phyloP scores from a whole-genome alignment of 1,140 invertebrate species.

The Pygmarrhopalites habei region DNA sequence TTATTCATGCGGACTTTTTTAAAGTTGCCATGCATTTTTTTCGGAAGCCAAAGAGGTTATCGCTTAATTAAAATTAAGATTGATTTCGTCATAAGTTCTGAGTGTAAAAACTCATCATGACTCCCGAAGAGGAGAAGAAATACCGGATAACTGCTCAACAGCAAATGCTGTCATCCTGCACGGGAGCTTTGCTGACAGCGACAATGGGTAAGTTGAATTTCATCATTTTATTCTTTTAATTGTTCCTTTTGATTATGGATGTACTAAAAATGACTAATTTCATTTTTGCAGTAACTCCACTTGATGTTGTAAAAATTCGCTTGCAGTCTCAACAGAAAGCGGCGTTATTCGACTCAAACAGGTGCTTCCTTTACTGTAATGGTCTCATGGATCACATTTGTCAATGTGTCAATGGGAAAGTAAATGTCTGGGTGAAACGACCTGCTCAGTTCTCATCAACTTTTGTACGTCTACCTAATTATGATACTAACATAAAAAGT shows the following conservation, averaged over 20 bases:
- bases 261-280: too few species aligned
- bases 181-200: constrained; percentile 81
- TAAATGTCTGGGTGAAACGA: constrained; percentile 57
- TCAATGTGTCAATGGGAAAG: constrained; percentile 57
- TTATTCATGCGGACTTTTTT: too few species aligned
- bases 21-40: too few species aligned
- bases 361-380: constrained; percentile 95
- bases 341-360: constrained; percentile 64
- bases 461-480: constrained; percentile 54
- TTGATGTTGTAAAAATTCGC: constrained; percentile 97
- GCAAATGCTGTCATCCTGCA: constrained; percentile 81
- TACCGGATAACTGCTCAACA: constrained; percentile 74
- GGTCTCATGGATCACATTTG: constrained; percentile 99
- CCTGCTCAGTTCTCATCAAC: constrained; percentile 82
- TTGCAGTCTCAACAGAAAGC: constrained; percentile 88
- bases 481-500: neutral
- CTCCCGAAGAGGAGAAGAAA: constrained; percentile 56
- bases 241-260: constrained; percentile 44
- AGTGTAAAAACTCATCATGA: too few species aligned
- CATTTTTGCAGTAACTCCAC: constrained; percentile 94
- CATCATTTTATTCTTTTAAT: constrained; percentile 11
- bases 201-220: constrained; percentile 60
- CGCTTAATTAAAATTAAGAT: neutral
- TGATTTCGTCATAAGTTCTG: too few species aligned
- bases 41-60: too few species aligned